phyloP scores from a whole-genome alignment of 2,888 invertebrate species.

The Drosophila conformis region DNA sequence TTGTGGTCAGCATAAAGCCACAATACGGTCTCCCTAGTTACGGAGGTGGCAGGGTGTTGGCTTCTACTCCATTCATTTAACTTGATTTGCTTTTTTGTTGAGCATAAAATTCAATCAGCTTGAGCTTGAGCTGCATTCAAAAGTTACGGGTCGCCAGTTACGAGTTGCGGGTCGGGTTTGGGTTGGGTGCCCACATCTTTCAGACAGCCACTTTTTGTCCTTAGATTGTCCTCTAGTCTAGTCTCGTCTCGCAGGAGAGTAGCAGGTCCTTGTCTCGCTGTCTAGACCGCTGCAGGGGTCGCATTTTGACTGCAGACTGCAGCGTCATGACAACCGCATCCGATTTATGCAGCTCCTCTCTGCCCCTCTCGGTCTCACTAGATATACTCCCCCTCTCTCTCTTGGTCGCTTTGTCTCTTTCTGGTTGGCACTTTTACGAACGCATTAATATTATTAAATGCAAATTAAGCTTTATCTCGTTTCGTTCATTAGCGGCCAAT shows the following conservation, averaged over 20 bases:
- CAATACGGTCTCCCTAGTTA: conserved; percentile 11
- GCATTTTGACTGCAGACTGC: conserved; percentile 37
- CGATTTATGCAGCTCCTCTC: conserved; percentile 68
- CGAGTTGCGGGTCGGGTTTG: neutral
- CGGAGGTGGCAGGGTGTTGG: neutral
- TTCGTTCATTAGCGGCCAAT: conserved; percentile 76
- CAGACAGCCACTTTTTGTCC: conserved; percentile 75
- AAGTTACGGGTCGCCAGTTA: conserved; percentile 60
- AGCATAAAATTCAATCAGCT: conserved; percentile 80
- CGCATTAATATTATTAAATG: conserved; percentile 81
- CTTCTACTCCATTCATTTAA: conserved; percentile 60
- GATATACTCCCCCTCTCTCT: neutral
- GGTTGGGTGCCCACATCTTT: neutral
- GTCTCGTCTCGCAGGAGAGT: conserved; percentile 15
- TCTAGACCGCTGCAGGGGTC: conserved; percentile 75
- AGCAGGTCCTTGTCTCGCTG: conserved; percentile 55
- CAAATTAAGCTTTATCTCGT: conserved; percentile 80
- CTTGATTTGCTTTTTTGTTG: conserved; percentile 70
- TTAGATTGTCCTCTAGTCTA: conserved; percentile 72
- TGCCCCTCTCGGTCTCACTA: conserved; percentile 20
- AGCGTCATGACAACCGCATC: conserved; percentile 78
- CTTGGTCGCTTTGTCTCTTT: neutral
- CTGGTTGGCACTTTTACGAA: conserved; percentile 35
- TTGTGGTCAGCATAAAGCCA: conserved; percentile 36
- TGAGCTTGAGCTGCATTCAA: conserved; percentile 74